Evolutionary conservation across 2,113 vertebrate genomes (phyloP).

Genomic region (Oncorhynchus clarkii): DNA sequence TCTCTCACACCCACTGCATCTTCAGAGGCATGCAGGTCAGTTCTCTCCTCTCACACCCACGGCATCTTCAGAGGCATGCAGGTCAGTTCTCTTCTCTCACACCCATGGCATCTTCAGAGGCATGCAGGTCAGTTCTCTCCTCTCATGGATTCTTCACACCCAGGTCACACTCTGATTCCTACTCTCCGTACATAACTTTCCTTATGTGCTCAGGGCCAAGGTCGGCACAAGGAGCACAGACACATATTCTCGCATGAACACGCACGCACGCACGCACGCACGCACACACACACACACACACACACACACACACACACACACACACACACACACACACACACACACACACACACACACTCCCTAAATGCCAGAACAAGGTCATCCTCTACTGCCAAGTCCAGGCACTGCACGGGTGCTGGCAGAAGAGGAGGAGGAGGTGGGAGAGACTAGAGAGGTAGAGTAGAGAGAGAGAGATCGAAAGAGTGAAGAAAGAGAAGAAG

Average conservation of each 20-base stretch:
- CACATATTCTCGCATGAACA: not conserved
- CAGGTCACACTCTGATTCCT: constrained; percentile 12
- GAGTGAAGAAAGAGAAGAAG: not conserved
- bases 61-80: too few species aligned
- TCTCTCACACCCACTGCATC: too few species aligned
- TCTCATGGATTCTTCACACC: not conserved
- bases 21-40: too few species aligned
- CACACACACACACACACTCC: not conserved
- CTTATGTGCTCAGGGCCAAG: constrained; percentile 29
- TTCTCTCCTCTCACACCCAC: too few species aligned
- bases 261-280: not conserved
- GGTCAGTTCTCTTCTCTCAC: too few species aligned
- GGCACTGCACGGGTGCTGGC: not conserved
- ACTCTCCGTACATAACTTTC: constrained; percentile 4
- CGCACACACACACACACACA: constrained; percentile 1
- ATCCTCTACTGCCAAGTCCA: not conserved
- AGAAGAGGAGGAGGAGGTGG: not conserved
- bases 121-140: constrained; percentile 34
- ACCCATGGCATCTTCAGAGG: too few species aligned
- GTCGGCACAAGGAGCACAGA: constrained; percentile 28
- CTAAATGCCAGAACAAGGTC: not conserved
- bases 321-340: constrained; percentile 1
- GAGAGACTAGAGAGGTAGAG: constrained; percentile 9
- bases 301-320: constrained; percentile 1
- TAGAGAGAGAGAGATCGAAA: constrained; percentile 9